Evolutionary conservation across 2,797 vertebrate genomes (phyloP), one percentile per base, ranked within the genome.

Genomic region (Acipenser oxyrinchus): DNA sequence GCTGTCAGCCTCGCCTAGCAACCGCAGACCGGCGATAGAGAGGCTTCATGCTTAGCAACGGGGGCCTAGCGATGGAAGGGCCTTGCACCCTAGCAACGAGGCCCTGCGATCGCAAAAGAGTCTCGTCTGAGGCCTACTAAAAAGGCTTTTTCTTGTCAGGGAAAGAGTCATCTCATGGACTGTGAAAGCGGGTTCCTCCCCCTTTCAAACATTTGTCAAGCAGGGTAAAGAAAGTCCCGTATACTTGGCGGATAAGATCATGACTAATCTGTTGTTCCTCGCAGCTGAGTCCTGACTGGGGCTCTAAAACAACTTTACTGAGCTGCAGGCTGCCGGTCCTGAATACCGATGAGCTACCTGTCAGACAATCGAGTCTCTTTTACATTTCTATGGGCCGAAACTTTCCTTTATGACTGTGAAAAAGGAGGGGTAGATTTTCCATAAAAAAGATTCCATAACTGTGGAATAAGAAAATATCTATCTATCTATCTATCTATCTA

Each of bases 181-280:
- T 86, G 23, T 89, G 88, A 90, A 92, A 91, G 86, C 83, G 80
- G 77, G 86, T 81, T 88, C 87, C 90, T 86, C 89, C 88, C 90
- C 86, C 83, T 85, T 89, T 84, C 87, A 91, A 90, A 91, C 85
- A 85, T 85, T 84, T 86, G 87, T 91, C 90, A 91, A 89, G 80
- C 80, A 88, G 81, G 63, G 88, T 87, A 90, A 78, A 78, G 82
- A 85, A 79, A 79, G 78, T 74, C 73, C 78, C 76, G 88, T 85
- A 87, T 84, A 74, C 85, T 76, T 84, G 85, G 88, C 83, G 85
- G 90, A 93, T 93, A 90, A 91, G 91, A 95, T 94, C 92, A 92
- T 90, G 86, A 85, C 79, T 95, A 94, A 94, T 93, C 91, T 91
- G 87, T 87, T 91, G 92, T 93, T 93, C 87, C 86, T 89, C 85